Evolutionary conservation across 2,797 vertebrate genomes (phyloP).

Genomic region (Lycodopsis pacificus): DNA sequence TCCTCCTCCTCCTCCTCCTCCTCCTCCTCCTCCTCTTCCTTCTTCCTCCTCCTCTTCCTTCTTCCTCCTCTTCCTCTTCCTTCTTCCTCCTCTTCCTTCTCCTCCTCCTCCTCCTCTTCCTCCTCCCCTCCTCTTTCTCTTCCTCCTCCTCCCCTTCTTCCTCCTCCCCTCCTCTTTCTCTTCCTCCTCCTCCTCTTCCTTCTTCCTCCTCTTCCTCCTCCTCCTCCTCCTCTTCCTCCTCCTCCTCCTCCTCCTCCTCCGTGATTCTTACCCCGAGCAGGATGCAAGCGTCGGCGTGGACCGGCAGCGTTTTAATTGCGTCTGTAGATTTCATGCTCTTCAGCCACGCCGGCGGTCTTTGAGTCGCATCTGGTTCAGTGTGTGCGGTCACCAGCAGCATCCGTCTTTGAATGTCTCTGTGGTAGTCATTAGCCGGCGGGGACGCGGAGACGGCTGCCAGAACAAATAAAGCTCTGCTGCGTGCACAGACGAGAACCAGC

Average conservation of each 20-base stretch:
- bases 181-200: too few species aligned
- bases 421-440: slow-evolving; percentile 51
- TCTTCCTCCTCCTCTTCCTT: too few species aligned
- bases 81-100: too few species aligned
- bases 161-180: too few species aligned
- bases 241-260: neutral
- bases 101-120: too few species aligned
- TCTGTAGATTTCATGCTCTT: slow-evolving; percentile 52
- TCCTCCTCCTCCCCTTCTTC: too few species aligned
- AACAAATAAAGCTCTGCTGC: slow-evolving; percentile 38
- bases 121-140: too few species aligned
- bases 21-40: neutral
- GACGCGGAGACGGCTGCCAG: slow-evolving; percentile 48
- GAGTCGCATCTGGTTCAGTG: slow-evolving; percentile 72
- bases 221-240: too few species aligned
- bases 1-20: neutral
- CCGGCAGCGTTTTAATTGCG: slow-evolving; percentile 53
- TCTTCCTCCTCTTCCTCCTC: too few species aligned
- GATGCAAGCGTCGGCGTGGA: slow-evolving; percentile 44
- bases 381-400: too few species aligned
- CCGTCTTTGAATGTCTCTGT: slow-evolving; percentile 55
- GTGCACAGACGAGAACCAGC: slow-evolving; percentile 10
- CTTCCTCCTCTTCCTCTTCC: too few species aligned
- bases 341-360: slow-evolving; percentile 33
- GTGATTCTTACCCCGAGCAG: slow-evolving; percentile 47